These are phyloP conservation scores for Mactromeris polynyma DNA, from an alignment of 2,888 invertebrate species.

Conservation along the genomic window DNA sequence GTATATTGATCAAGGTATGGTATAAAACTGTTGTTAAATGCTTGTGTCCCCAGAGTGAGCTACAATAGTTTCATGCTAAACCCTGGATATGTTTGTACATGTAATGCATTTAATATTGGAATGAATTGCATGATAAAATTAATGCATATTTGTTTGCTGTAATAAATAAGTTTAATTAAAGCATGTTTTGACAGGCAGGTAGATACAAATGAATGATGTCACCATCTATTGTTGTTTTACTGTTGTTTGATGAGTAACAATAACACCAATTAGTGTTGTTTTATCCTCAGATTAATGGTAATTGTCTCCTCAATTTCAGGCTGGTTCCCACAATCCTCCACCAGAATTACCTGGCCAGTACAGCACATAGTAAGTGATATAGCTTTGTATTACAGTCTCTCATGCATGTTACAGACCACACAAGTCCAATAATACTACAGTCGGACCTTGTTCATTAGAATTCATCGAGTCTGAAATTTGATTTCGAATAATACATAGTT, in stretches of 20 bases:
- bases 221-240: neutral
- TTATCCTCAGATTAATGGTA: neutral
- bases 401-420: neutral
- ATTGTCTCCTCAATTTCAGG: conserved; percentile 71
- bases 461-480: too few species aligned
- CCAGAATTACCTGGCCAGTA: conserved; percentile 86
- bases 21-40: too few species aligned
- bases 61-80: too few species aligned
- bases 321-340: conserved; percentile 84
- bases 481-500: too few species aligned
- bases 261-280: neutral
- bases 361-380: conserved; percentile 85
- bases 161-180: neutral
- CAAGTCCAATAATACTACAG: too few species aligned
- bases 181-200: neutral
- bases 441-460: too few species aligned
- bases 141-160: neutral
- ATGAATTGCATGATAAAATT: neutral
- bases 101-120: neutral
- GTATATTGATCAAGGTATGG: too few species aligned
- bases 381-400: neutral
- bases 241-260: neutral
- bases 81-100: neutral
- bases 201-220: neutral
- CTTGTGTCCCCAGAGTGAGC: too few species aligned